Evolutionary conservation across 2,113 vertebrate species (phyloP).

Genomic region (Tetraodon nigroviridis): DNA sequence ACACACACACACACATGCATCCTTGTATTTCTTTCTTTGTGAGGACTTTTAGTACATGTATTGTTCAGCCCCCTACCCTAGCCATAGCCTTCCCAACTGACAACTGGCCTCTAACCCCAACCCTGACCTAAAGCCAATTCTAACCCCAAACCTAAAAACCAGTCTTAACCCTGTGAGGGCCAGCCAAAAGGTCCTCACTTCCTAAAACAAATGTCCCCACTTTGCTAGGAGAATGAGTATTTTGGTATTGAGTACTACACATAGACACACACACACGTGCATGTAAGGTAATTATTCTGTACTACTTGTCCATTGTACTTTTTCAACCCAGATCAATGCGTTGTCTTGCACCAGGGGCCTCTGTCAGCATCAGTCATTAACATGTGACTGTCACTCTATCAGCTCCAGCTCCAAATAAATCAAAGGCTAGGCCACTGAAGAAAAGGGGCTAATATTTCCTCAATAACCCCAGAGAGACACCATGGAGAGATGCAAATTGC

Average conservation of each 20-base stretch:
- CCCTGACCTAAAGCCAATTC: too few relatives aligned
- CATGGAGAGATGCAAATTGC: constrained; percentile 77
- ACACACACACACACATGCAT: not conserved
- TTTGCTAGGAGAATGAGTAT: too few relatives aligned
- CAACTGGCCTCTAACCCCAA: too few relatives aligned
- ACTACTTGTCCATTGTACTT: constrained; percentile 71
- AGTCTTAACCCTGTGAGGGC: too few relatives aligned
- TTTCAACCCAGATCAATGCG: constrained; percentile 70
- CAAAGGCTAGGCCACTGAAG: constrained; percentile 66
- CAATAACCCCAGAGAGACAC: constrained; percentile 71
- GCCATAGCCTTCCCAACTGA: too few relatives aligned
- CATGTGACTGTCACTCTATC: constrained; percentile 66
- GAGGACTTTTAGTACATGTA: too few relatives aligned
- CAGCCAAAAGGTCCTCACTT: too few relatives aligned
- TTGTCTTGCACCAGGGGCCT: constrained; percentile 53
- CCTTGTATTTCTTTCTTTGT: too few relatives aligned
- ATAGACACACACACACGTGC: constrained; percentile 18
- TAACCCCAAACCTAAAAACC: too few relatives aligned
- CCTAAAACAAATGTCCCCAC: too few relatives aligned
- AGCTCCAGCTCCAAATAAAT: constrained; percentile 66
- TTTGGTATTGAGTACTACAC: too few relatives aligned
- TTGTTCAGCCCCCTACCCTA: too few relatives aligned
- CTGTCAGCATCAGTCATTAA: constrained; percentile 67
- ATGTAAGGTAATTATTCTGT: constrained; percentile 64
- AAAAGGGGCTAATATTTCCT: constrained; percentile 74